A percentile compares a stretch with the other conserved stretches of the same genome.
These are phyloP conservation scores for Achatina immaculata DNA, from an alignment of 1,140 invertebrate species.

Conservation along the genomic window DNA sequence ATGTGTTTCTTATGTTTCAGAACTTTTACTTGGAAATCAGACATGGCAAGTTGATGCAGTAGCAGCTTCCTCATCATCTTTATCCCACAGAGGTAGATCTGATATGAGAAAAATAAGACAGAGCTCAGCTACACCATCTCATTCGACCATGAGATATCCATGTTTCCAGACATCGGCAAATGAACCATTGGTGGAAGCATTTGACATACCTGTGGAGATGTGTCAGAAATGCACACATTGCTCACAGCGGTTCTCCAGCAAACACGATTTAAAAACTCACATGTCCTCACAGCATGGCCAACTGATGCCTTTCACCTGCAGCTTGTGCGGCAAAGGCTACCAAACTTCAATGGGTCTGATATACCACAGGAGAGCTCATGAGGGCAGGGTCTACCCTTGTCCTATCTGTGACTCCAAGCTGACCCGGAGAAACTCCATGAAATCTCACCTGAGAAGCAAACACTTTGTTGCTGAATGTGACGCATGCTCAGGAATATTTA, in stretches of 20 bases:
- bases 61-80: not conserved
- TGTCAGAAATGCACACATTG: not conserved
- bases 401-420: conserved; percentile 6
- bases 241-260: not conserved
- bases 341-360: not conserved
- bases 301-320: conserved; percentile 12
- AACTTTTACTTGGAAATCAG: conserved; percentile 1
- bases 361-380: conserved; percentile 15
- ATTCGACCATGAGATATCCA: not conserved
- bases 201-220: not conserved
- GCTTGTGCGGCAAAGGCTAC: conserved; percentile 22
- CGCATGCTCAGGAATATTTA: not conserved
- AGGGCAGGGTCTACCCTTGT: conserved; percentile 7
- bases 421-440: not conserved
- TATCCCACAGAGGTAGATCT: not conserved
- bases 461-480: not conserved
- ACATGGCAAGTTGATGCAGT: not conserved
- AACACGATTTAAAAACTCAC: conserved; percentile 8
- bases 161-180: not conserved
- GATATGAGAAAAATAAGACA: not conserved
- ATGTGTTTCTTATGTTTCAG: conserved; percentile 10
- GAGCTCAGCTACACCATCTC: not conserved
- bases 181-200: not conserved
- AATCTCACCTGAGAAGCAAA: not conserved
- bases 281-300: not conserved